Base-by-base conservation (phyloP, 2,113 vertebrate species). In the Istiophorus platypterus region DNA sequence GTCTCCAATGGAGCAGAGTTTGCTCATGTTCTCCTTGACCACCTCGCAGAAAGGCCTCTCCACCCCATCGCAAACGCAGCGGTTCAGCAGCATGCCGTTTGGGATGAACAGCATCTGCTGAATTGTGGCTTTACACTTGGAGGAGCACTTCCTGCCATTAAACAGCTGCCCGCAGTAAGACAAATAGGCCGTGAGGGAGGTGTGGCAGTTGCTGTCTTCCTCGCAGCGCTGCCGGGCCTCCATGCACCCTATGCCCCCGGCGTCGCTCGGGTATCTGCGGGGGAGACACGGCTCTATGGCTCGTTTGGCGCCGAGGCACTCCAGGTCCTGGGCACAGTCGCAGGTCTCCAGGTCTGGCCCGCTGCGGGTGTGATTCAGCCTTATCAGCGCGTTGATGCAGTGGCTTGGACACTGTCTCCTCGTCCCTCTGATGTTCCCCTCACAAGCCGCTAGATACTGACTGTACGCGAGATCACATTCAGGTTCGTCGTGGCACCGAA, bases 11-110 rank as follows among this genome's bases (percentile, higher is more conserved):
- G 87, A 64, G 78, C 96, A 96, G 2, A 96, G 94, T 47, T 91
- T 93, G 51, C 88, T 91, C 95, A 96, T 96, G 93, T 95, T 96
- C 72, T 95, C 94, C 81, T 96, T 96, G 64, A 96, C 95, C 87
- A 95, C 94, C 72, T 96, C 95, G 47, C 96, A 96, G 89, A 96
- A 96, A 2, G 95, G 95, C 65, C 96, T 88, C 92, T 96, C 95
- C 51, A 94, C 92, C 0, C 96, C 95, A 59, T 96, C 95, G 51
- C 95, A 96, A 2, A 95, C 93, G 34, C 95, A 96, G 41, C 88
- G 93, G 90, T 96, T 95, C 1, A 96, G 94, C 81, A 94, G 83
- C 65, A 83, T 47, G 31, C 95, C 96, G 34, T 88, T 91, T 0
- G 95, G 95, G 68, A 95, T 93, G 79, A 92, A 90, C 10, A 96